Percentiles rank a stretch among this genome's conserved stretches.
Evolutionary conservation across 2,888 invertebrate genomes (phyloP).

Genomic region (Polylopha cassiicola): DNA sequence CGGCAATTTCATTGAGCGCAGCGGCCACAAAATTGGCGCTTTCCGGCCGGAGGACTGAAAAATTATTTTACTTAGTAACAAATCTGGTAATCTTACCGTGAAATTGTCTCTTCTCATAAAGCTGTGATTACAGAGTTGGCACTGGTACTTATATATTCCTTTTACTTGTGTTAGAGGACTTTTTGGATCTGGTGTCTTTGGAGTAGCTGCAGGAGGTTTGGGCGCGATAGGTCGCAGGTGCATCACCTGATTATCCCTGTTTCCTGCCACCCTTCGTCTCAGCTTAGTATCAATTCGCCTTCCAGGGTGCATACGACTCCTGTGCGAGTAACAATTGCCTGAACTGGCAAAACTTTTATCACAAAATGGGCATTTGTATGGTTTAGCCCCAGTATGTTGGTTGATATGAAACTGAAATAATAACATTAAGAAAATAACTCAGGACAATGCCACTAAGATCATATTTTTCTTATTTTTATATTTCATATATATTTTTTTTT

Average conservation of each 20-base stretch:
- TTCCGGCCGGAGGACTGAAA: no score
- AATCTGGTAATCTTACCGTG: constrained; percentile 42
- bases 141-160: constrained; percentile 49
- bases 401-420: constrained; percentile 82
- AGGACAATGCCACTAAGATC: not conserved
- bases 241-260: not conserved
- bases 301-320: constrained; percentile 83
- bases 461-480: not conserved
- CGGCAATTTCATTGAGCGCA: no score
- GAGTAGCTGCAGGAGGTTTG: constrained; percentile 4
- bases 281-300: constrained; percentile 44
- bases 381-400: constrained; percentile 84
- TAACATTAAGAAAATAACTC: constrained; percentile 9
- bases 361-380: constrained; percentile 85
- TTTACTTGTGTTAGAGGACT: constrained; percentile 33
- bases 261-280: constrained; percentile 16
- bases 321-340: constrained; percentile 85
- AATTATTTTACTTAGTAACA: not conserved
- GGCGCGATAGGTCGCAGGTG: constrained; percentile 13
- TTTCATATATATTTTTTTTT: no score
- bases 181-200: no score
- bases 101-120: constrained; percentile 58
- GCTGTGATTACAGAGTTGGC: constrained; percentile 51
- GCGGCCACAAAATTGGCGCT: no score
- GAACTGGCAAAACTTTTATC: constrained; percentile 84